These are phyloP conservation scores for Zygaena filipendulae DNA, from an alignment of 2,888 invertebrate genomes.

Conservation along the genomic window DNA sequence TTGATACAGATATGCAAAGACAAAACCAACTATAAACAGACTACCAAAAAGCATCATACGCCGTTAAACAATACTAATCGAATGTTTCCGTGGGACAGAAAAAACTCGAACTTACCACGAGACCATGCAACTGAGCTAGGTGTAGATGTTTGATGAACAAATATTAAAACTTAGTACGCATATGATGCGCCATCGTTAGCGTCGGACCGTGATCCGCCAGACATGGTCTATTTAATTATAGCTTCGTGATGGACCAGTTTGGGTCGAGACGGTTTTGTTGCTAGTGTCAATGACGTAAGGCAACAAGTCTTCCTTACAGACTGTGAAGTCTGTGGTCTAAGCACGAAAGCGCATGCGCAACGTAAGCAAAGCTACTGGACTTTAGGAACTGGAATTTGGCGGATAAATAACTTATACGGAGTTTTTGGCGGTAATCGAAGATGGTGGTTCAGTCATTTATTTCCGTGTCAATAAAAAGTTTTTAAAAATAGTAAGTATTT, in stretches of 20 bases:
- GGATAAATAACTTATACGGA: no score
- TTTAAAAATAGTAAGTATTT: no score
- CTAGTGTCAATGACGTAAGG: slow-evolving; percentile 26
- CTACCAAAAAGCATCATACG: no score
- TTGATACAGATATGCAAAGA: no score
- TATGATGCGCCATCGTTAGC: slow-evolving; percentile 40
- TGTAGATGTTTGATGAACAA: slow-evolving; percentile 30
- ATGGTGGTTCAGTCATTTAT: no score
- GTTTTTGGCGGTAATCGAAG: no score
- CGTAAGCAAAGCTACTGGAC: no score
- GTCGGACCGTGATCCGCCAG: slow-evolving; percentile 20
- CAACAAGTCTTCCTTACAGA: background rate
- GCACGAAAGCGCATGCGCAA: no score
- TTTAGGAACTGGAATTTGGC: no score
- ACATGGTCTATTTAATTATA: slow-evolving; percentile 38
- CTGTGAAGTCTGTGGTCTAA: no score
- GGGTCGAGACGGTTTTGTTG: slow-evolving; percentile 25
- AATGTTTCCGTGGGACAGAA: slow-evolving; percentile 44
- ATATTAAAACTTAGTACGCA: slow-evolving; percentile 33
- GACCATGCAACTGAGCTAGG: slow-evolving; percentile 3
- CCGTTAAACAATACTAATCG: slow-evolving; percentile 36
- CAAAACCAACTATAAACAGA: no score
- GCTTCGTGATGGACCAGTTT: slow-evolving; percentile 45
- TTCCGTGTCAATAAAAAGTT: no score
- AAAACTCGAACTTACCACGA: slow-evolving; percentile 24